A percentile compares a stretch with the other conserved stretches of the same genome.
Conservation (phyloP, 2,888 invertebrate genomes). For the Mesochorus sp. region DNA sequence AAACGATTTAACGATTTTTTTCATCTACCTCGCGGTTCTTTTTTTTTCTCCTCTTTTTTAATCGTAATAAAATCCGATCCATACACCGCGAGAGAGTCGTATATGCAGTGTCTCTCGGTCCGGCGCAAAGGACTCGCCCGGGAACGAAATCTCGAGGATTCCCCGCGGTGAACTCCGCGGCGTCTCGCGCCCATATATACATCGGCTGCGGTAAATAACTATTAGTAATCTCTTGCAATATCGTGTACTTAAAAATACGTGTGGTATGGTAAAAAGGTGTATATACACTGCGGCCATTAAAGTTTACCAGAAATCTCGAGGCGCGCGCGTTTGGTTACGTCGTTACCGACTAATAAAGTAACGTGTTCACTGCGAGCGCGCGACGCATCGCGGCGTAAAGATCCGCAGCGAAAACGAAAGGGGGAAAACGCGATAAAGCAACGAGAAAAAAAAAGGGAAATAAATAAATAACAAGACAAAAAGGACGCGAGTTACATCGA, state of each 20-base stretch:
- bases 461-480: neutral
- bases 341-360: constrained; percentile 60
- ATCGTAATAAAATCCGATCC: constrained; percentile 37
- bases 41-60: constrained; percentile 9
- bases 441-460: constrained; percentile 4
- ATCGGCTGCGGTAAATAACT: constrained; percentile 7
- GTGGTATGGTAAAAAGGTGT: neutral
- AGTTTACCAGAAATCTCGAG: constrained; percentile 28
- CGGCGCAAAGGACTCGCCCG: neutral
- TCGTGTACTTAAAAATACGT: neutral
- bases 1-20: constrained; percentile 49
- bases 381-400: constrained; percentile 30
- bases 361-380: constrained; percentile 41
- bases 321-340: constrained; percentile 35
- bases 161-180: constrained; percentile 5
- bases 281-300: constrained; percentile 28
- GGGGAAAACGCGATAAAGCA: constrained; percentile 12
- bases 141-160: neutral
- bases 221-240: constrained; percentile 15
- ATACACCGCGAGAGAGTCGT: neutral
- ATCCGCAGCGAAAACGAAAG: constrained; percentile 31
- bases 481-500: constrained; percentile 40
- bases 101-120: neutral
- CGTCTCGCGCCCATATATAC: neutral
- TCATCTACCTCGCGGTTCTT: neutral